phyloP scores from a whole-genome alignment of 2,888 invertebrate species.

The Agrotis exclamationis region DNA sequence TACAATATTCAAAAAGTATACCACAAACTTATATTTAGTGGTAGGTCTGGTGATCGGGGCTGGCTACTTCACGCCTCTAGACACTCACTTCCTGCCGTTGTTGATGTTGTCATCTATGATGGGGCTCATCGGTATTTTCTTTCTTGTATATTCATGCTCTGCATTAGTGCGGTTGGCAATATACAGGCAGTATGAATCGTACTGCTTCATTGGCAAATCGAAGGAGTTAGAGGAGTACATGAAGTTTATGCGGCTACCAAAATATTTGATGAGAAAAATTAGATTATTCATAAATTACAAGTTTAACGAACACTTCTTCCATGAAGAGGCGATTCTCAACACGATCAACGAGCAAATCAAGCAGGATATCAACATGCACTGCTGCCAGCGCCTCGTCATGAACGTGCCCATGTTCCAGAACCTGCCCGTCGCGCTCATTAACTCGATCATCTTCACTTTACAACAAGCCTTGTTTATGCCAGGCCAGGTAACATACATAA shows the following conservation, averaged over 20 bases:
- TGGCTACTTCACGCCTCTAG: slow-evolving; percentile 69
- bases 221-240: slow-evolving; percentile 77
- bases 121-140: slow-evolving; percentile 73
- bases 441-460: slow-evolving; percentile 88
- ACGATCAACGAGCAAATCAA: slow-evolving; percentile 85
- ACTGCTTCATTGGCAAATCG: slow-evolving; percentile 73
- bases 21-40: slow-evolving; percentile 74
- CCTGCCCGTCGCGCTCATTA: slow-evolving; percentile 86
- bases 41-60: slow-evolving; percentile 75
- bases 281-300: slow-evolving; percentile 77
- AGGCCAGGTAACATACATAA: slow-evolving; percentile 83
- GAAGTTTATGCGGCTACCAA: slow-evolving; percentile 72
- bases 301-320: slow-evolving; percentile 78
- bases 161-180: slow-evolving; percentile 73
- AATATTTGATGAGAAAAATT: slow-evolving; percentile 74
- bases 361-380: slow-evolving; percentile 90
- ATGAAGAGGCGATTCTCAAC: slow-evolving; percentile 75
- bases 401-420: slow-evolving; percentile 90
- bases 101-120: slow-evolving; percentile 69
- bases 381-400: slow-evolving; percentile 89
- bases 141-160: slow-evolving; percentile 72
- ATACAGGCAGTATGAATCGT: slow-evolving; percentile 71
- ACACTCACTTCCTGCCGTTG: slow-evolving; percentile 69
- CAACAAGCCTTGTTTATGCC: slow-evolving; percentile 90
- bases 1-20: slow-evolving; percentile 71